Evolutionary conservation across 2,113 vertebrate species (phyloP).

Genomic region (Grammomys dolichurus): DNA sequence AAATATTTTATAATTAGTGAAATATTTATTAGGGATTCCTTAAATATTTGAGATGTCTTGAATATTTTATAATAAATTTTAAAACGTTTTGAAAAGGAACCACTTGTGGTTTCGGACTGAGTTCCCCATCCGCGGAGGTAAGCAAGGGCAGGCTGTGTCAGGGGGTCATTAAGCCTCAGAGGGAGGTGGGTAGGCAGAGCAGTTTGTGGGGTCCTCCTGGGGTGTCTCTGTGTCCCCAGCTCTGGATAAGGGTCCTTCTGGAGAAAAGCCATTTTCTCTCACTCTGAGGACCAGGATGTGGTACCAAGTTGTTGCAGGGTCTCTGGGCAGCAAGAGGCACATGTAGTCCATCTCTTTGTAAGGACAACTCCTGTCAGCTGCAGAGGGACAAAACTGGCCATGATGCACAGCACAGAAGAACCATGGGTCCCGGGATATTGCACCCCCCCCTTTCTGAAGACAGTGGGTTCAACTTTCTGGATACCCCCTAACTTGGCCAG

Average conservation of each 20-base stretch:
- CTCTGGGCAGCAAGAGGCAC: neutral
- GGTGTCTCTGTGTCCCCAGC: neutral
- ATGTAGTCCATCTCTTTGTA: neutral
- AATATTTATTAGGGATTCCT: conserved; percentile 74
- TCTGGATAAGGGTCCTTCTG: neutral
- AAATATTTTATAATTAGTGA: conserved; percentile 75
- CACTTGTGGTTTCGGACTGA: neutral
- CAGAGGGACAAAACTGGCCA: neutral
- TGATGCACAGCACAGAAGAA: neutral
- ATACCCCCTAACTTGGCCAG: neutral
- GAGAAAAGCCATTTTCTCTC: neutral
- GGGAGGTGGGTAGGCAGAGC: fast-evolving
- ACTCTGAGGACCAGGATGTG: neutral
- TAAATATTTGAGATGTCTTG: conserved; percentile 68
- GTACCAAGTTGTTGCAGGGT: too few relatives aligned
- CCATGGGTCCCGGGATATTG: neutral
- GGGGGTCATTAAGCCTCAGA: neutral
- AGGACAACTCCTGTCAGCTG: neutral
- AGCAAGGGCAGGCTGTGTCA: neutral
- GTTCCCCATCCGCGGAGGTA: fast-evolving
- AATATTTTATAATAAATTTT: conserved; percentile 72
- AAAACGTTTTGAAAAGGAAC: conserved; percentile 61
- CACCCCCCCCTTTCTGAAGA: too few relatives aligned
- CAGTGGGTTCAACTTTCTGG: neutral
- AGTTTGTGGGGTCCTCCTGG: neutral